A percentile compares a stretch with the other conserved stretches of the same genome.
Evolutionary conservation across 2,888 invertebrate genomes (phyloP).

Genomic region (Drosophila tripunctata): DNA sequence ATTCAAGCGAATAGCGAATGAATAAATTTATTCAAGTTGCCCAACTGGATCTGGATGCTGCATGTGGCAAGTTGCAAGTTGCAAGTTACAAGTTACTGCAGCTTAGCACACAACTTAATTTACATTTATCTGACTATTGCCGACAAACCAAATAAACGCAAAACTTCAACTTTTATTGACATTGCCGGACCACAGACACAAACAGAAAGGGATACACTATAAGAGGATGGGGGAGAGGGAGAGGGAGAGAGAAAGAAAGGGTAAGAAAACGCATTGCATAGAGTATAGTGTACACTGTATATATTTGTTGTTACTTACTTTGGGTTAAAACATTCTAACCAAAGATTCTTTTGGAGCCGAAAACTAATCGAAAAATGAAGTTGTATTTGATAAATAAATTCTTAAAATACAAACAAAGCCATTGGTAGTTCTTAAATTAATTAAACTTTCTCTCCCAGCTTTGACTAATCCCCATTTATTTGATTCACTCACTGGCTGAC

Average conservation of each 20-base stretch:
- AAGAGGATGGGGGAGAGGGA: background rate
- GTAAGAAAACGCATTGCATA: constrained; percentile 4
- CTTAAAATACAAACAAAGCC: constrained; percentile 29
- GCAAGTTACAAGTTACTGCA: constrained; percentile 21
- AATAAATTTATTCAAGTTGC: constrained; percentile 43
- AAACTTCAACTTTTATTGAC: constrained; percentile 57
- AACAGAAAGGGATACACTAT: background rate
- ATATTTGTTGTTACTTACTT: constrained; percentile 62
- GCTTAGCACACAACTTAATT: constrained; percentile 52
- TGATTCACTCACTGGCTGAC: constrained; percentile 1
- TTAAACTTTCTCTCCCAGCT: constrained; percentile 40
- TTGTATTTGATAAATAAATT: constrained; percentile 21
- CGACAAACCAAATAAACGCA: constrained; percentile 41
- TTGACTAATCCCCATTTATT: background rate
- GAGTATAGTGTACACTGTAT: constrained; percentile 21
- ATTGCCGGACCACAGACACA: constrained; percentile 34
- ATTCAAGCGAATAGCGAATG: constrained; percentile 45
- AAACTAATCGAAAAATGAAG: constrained; percentile 11
- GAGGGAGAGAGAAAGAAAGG: background rate
- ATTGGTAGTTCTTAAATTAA: constrained; percentile 57
- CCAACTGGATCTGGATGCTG: constrained; percentile 28
- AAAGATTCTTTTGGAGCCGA: constrained; percentile 1
- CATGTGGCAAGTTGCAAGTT: constrained; percentile 13
- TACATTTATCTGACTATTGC: constrained; percentile 45
- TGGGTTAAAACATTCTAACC: constrained; percentile 47